phyloP scores from a whole-genome alignment of 2,113 vertebrate genomes.

The Pelmatolapia mariae region DNA sequence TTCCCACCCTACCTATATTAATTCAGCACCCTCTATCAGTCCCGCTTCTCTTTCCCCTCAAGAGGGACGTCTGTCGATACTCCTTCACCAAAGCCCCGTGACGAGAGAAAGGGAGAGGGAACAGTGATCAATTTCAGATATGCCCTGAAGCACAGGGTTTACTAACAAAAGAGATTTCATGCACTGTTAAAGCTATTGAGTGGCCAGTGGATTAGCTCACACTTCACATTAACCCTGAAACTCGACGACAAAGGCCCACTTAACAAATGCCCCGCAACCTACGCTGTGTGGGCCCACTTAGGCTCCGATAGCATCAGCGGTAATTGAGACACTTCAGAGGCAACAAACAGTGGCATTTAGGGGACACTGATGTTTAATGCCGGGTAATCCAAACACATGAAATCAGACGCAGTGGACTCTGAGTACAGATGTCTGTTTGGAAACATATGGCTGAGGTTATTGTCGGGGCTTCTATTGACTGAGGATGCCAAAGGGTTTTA shows the following conservation, averaged over 20 bases:
- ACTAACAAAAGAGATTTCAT: constrained; percentile 74
- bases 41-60: constrained; percentile 13
- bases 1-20: background rate
- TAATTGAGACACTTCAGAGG: constrained; percentile 61
- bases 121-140: constrained; percentile 71
- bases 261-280: constrained; percentile 50
- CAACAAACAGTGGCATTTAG: constrained; percentile 38
- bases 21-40: constrained; percentile 8
- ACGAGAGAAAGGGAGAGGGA: constrained; percentile 27
- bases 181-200: constrained; percentile 70
- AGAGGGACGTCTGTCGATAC: constrained; percentile 49
- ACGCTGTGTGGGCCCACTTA: constrained; percentile 32
- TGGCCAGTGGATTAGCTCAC: constrained; percentile 70
- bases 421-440: background rate
- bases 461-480: background rate
- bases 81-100: constrained; percentile 35
- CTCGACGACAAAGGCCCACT: constrained; percentile 55
- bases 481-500: background rate
- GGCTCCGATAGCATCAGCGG: constrained; percentile 44
- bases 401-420: background rate
- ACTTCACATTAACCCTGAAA: constrained; percentile 65
- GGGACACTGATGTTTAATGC: constrained; percentile 10
- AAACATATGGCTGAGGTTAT: background rate
- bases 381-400: constrained; percentile 4
- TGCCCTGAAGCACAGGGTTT: constrained; percentile 59